These are phyloP conservation scores for Ficedula albicollis DNA, from an alignment of 2,797 vertebrate genomes.

Conservation along the genomic window DNA sequence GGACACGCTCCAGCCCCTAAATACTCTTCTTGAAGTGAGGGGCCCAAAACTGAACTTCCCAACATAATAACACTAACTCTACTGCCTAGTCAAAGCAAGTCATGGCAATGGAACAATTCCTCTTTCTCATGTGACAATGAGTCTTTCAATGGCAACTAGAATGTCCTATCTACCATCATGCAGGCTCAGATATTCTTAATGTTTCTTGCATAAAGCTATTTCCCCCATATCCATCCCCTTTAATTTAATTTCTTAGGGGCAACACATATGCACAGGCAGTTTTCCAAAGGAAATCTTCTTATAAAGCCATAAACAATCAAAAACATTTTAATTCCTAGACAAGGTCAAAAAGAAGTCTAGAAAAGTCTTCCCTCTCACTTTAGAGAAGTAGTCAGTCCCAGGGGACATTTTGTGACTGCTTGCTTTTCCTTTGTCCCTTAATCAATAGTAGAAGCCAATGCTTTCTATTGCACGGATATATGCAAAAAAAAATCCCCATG, in stretches of 20 bases:
- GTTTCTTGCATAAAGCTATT: neutral
- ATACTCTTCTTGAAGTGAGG: accelerated
- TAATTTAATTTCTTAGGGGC: neutral
- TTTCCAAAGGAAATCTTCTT: neutral
- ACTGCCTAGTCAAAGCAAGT: neutral
- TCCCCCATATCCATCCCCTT: accelerated
- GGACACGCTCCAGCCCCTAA: accelerated
- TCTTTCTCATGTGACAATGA: neutral
- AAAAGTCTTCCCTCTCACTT: neutral
- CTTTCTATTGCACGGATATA: neutral
- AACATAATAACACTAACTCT: neutral
- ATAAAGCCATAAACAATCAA: accelerated
- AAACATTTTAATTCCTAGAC: neutral
- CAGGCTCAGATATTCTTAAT: neutral
- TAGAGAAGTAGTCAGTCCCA: neutral
- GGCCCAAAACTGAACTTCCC: neutral
- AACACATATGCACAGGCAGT: neutral
- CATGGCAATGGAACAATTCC: neutral
- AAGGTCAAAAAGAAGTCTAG: neutral
- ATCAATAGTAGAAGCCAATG: neutral
- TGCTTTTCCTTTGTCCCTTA: neutral
- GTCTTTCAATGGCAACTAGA: neutral
- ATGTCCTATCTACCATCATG: neutral
- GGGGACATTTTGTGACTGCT: neutral
- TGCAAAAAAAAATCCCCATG: accelerated